Conservation (phyloP, 2,797 vertebrate genomes). For the Chrosomus eos region DNA sequence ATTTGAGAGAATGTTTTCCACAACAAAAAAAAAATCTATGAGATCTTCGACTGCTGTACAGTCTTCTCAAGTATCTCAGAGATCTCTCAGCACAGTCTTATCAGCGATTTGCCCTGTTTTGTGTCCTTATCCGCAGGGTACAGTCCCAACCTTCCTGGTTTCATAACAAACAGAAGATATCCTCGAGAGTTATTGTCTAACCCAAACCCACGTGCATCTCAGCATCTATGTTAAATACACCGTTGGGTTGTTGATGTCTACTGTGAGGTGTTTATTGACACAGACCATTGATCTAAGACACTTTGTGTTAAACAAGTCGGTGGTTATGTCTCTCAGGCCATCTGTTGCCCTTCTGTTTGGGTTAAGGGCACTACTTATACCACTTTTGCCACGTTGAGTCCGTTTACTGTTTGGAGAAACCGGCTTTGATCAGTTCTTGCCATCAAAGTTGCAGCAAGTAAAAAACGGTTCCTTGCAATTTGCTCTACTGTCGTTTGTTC, state of each 20-base stretch:
- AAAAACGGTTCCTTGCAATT: conserved; percentile 36
- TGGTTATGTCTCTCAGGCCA: conserved; percentile 47
- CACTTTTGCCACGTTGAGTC: not conserved
- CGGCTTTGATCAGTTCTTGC: conserved; percentile 31
- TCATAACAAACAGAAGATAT: conserved; percentile 21
- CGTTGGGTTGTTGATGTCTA: conserved; percentile 38
- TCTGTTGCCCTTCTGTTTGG: conserved; percentile 41
- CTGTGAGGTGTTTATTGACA: conserved; percentile 51
- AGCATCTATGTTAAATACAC: conserved; percentile 18
- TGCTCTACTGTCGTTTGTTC: conserved; percentile 40
- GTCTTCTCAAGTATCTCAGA: conserved; percentile 3
- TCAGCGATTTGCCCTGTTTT: conserved; percentile 23
- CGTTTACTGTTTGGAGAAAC: conserved; percentile 40
- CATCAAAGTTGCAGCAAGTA: conserved; percentile 35
- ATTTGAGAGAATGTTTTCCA: conserved; percentile 16
- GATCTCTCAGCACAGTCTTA: conserved; percentile 19
- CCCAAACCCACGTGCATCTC: not conserved
- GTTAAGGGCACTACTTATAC: conserved; percentile 1
- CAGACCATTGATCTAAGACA: conserved; percentile 39
- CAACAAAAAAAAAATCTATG: not conserved
- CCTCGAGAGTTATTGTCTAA: conserved; percentile 40
- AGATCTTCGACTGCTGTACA: conserved; percentile 7
- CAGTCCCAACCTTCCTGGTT: not conserved
- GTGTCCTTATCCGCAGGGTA: conserved; percentile 3
- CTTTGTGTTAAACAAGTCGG: conserved; percentile 48